phyloP scores from a whole-genome alignment of 2,797 vertebrate genomes.

The Hemitrygon akajei region DNA sequence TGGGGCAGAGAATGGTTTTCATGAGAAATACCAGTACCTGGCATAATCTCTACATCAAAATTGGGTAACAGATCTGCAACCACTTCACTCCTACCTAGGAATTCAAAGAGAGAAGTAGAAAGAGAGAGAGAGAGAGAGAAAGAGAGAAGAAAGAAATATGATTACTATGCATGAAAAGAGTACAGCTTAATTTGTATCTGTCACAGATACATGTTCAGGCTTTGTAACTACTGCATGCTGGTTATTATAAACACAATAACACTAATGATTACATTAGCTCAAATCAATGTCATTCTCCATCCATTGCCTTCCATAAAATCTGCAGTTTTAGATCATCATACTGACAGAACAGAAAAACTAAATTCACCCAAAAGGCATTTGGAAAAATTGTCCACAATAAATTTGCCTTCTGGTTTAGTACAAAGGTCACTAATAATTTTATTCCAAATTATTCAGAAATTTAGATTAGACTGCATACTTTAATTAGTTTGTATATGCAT shows the following conservation, averaged over 20 bases:
- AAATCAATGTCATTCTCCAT: neutral
- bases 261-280: neutral
- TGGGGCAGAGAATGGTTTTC: conserved; percentile 48
- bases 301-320: neutral
- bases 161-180: conserved; percentile 56
- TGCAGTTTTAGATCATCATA: neutral
- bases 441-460: neutral
- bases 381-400: neutral
- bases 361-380: neutral
- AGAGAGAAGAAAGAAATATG: conserved; percentile 56
- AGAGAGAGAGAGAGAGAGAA: conserved; percentile 48
- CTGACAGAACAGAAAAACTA: neutral
- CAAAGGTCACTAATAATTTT: neutral
- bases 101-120: conserved; percentile 70
- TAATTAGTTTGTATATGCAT: neutral
- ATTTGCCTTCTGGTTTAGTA: neutral
- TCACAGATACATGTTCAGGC: neutral
- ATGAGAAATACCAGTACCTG: conserved; percentile 76
- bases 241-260: neutral
- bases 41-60: conserved; percentile 98
- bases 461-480: neutral
- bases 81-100: conserved; percentile 94
- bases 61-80: conserved; percentile 94
- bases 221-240: neutral
- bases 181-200: conserved; percentile 40